A percentile compares a stretch with the other conserved stretches of the same genome.
Conservation (phyloP, 2,113 vertebrate genomes). For the Stegostoma tigrinum region DNA sequence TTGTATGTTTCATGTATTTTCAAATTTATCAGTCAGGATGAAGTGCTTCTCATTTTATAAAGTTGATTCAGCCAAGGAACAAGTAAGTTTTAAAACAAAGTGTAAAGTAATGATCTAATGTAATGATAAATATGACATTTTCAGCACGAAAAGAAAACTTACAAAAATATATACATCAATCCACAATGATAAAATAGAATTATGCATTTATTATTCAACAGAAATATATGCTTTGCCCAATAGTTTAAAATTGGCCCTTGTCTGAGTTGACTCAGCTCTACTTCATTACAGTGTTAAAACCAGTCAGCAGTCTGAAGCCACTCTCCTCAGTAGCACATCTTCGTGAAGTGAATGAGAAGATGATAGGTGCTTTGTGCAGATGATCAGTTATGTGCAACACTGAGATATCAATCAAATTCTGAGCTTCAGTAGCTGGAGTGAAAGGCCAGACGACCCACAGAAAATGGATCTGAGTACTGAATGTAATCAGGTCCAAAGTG, state of each 20-base stretch:
- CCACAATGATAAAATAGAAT: background rate
- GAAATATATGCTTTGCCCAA: background rate
- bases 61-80: background rate
- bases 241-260: background rate
- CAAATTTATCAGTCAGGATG: too few species aligned
- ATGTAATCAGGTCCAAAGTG: background rate
- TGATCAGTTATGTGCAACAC: background rate
- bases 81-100: background rate
- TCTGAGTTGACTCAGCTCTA: background rate
- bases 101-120: background rate
- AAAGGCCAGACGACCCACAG: constrained; percentile 2
- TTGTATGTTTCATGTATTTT: background rate
- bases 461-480: background rate
- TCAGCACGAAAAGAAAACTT: too few species aligned
- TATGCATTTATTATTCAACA: background rate
- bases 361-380: constrained; percentile 1
- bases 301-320: background rate
- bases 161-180: background rate
- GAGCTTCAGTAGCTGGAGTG: background rate
- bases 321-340: background rate
- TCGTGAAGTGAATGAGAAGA: background rate
- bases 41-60: background rate
- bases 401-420: constrained; percentile 26
- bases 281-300: background rate
- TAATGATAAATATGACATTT: background rate